A percentile compares a stretch with the other conserved stretches of the same genome.
These are phyloP conservation scores for Panthera leo DNA, from an alignment of 2,113 vertebrate genomes.

Conservation along the genomic window DNA sequence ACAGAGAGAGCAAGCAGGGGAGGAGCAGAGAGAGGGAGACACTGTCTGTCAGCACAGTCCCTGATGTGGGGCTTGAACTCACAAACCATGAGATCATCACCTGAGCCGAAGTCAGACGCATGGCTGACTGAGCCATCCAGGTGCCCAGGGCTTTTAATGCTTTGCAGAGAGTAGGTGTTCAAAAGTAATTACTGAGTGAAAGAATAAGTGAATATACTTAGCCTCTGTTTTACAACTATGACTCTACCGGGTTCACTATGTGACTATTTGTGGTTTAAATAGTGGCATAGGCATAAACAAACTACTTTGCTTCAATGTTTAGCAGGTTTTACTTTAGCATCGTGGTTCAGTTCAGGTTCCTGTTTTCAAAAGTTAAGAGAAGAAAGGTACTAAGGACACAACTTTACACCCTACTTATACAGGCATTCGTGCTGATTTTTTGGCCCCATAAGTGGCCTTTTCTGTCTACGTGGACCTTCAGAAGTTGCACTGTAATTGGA, in stretches of 20 bases:
- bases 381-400: background rate
- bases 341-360: background rate
- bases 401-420: background rate
- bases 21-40: no score
- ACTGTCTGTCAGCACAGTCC: no score
- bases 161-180: background rate
- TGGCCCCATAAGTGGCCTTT: background rate
- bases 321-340: background rate
- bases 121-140: no score
- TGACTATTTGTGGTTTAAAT: background rate
- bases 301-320: background rate
- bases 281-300: background rate
- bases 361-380: constrained; percentile 2
- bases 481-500: background rate
- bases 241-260: background rate
- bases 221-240: background rate
- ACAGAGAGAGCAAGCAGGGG: no score
- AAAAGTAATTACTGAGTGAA: background rate
- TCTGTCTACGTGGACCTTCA: background rate
- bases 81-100: no score
- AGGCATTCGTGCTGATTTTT: background rate
- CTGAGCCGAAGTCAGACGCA: no score
- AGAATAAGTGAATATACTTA: background rate
- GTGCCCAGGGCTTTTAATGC: background rate
- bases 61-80: no score